A percentile compares a stretch with the other conserved stretches of the same genome.
phyloP scores from a whole-genome alignment of 92 coral and sea anemone species.

The Heliopora coerulea region DNA sequence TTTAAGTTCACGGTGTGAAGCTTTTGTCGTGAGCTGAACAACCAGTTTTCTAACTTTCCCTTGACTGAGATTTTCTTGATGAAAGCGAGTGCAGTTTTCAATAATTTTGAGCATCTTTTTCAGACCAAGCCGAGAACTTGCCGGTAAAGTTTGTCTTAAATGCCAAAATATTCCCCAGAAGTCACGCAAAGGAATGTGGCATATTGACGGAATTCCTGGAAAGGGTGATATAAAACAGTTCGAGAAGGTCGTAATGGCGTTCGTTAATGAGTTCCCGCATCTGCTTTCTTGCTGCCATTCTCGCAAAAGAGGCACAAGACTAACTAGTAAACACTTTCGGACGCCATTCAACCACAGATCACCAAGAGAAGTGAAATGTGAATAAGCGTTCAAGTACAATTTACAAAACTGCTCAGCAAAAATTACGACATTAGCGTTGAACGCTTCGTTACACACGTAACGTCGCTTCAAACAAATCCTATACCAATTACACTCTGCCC shows the following conservation, averaged over 20 bases:
- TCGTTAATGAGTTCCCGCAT: neutral
- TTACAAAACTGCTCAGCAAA: conserved; percentile 16
- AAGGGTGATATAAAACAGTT: conserved; percentile 11
- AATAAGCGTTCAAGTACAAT: conserved; percentile 21
- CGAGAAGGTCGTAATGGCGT: conserved; percentile 6
- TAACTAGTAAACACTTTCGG: conserved; percentile 28
- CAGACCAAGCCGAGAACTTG: neutral
- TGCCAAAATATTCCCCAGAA: conserved; percentile 38
- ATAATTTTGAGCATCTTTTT: neutral
- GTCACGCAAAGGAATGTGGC: conserved; percentile 15
- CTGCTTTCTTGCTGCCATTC: conserved; percentile 7
- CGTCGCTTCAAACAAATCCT: conserved; percentile 8
- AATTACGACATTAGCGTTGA: neutral
- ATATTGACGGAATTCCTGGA: conserved; percentile 27
- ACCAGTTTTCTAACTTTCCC: conserved; percentile 31
- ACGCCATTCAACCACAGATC: conserved; percentile 24
- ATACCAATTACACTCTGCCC: conserved; percentile 25
- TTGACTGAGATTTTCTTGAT: neutral
- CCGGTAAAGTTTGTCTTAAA: conserved; percentile 13
- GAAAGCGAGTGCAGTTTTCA: conserved; percentile 21
- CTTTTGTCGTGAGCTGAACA: neutral
- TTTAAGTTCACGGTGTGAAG: neutral
- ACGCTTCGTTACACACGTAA: neutral
- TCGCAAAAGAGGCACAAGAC: conserved; percentile 21
- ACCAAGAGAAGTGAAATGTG: neutral